phyloP scores from a whole-genome alignment of 2,797 vertebrate genomes.

The Paramormyrops hopkinsi region DNA sequence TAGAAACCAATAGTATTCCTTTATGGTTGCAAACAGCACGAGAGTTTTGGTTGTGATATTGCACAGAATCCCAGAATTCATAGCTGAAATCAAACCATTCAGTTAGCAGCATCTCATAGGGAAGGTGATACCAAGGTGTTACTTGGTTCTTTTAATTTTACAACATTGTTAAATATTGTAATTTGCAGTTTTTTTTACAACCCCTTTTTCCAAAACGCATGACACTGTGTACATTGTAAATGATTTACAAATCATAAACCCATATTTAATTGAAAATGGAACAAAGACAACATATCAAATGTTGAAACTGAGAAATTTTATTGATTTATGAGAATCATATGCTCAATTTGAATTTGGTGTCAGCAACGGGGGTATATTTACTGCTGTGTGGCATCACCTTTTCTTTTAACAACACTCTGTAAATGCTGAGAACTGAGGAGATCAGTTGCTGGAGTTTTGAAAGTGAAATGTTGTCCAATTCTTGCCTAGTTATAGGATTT shows the following conservation, averaged over 20 bases:
- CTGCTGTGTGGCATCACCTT: neutral
- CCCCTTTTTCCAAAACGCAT: neutral
- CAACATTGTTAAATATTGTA: neutral
- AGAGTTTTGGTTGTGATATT: neutral
- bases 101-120: neutral
- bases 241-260: neutral
- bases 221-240: neutral
- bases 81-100: neutral
- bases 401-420: neutral
- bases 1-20: neutral
- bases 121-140: neutral
- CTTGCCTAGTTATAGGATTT: neutral
- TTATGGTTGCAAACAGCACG: neutral
- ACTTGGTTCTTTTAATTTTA: neutral
- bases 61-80: neutral
- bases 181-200: neutral
- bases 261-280: neutral
- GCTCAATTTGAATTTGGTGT: neutral
- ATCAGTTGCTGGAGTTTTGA: neutral
- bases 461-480: neutral
- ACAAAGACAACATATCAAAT: neutral
- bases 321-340: neutral
- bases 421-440: neutral
- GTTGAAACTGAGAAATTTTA: neutral
- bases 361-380: neutral